phyloP scores from a whole-genome alignment of 2,888 invertebrate genomes.

The Tipula confusa region DNA sequence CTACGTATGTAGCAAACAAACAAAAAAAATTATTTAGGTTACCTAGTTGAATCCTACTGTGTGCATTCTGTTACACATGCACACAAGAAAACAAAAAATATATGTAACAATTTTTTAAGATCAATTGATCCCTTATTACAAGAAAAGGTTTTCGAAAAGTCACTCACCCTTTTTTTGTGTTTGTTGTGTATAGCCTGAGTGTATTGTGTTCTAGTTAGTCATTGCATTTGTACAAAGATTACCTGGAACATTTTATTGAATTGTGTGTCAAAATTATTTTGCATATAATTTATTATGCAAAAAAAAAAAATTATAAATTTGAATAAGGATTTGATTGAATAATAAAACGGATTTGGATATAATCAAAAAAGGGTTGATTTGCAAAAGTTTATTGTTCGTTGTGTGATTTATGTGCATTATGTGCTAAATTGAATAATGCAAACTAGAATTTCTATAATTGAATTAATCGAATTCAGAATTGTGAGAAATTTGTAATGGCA shows the following conservation, averaged over 20 bases:
- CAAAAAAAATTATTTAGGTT: background rate
- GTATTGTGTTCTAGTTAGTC: background rate
- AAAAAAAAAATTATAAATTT: background rate
- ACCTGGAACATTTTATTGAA: slow-evolving; percentile 14
- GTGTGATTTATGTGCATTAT: background rate
- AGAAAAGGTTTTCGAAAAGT: background rate
- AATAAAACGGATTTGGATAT: background rate
- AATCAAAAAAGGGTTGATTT: slow-evolving; percentile 15
- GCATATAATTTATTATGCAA: slow-evolving; percentile 25
- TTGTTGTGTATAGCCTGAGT: background rate
- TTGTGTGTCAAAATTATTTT: background rate
- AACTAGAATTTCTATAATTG: background rate
- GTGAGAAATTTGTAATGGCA: background rate
- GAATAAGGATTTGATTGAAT: slow-evolving; percentile 25
- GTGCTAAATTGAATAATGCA: background rate
- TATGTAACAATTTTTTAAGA: background rate
- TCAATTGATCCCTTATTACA: background rate
- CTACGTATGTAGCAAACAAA: background rate
- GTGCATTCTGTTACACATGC: background rate
- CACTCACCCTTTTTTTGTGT: background rate
- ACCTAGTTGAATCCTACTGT: background rate
- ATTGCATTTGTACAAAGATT: background rate
- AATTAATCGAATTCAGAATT: background rate
- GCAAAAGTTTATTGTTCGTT: background rate
- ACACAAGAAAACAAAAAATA: too few species aligned